A percentile compares a stretch with the other conserved stretches of the same genome.
phyloP scores from a whole-genome alignment of 2,888 invertebrate genomes.

The Volucella inanis region DNA sequence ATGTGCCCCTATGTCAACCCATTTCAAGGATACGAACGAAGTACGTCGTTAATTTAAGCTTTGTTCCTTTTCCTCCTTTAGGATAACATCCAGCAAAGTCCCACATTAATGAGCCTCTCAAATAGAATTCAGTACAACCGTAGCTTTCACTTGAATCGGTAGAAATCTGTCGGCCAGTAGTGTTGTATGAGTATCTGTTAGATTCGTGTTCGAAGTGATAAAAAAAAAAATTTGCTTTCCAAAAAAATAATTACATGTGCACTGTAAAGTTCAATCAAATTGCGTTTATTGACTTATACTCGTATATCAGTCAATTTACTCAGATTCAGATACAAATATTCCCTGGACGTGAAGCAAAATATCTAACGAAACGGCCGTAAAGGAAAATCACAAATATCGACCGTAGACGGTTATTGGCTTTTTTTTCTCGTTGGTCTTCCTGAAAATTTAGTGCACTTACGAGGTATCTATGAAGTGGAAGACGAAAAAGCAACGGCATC shows the following conservation, averaged over 20 bases:
- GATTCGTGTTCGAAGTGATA: not conserved
- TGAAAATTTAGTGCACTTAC: conserved; percentile 53
- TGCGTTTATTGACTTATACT: conserved; percentile 33
- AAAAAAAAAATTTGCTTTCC: conserved; percentile 11
- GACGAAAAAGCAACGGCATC: not conserved
- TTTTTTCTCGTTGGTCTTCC: conserved; percentile 12
- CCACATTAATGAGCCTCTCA: conserved; percentile 27
- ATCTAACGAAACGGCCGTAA: conserved; percentile 3
- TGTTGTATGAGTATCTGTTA: not conserved
- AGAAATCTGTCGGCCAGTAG: not conserved
- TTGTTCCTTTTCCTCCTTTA: conserved; percentile 32
- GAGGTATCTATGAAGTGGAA: conserved; percentile 14
- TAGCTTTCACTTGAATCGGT: conserved; percentile 55
- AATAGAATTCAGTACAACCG: conserved; percentile 46
- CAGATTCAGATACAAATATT: conserved; percentile 15
- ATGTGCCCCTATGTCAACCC: not conserved
- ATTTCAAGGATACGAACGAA: conserved; percentile 60
- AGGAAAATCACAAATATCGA: conserved; percentile 38
- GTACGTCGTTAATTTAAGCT: conserved; percentile 43
- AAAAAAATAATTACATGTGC: conserved; percentile 20
- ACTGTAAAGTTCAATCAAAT: conserved; percentile 20
- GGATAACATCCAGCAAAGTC: conserved; percentile 3
- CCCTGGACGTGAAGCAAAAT: conserved; percentile 15
- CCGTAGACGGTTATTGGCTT: conserved; percentile 56
- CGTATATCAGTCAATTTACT: not conserved